phyloP scores from a whole-genome alignment of 1,140 invertebrate species.

The Drusus annulatus region DNA sequence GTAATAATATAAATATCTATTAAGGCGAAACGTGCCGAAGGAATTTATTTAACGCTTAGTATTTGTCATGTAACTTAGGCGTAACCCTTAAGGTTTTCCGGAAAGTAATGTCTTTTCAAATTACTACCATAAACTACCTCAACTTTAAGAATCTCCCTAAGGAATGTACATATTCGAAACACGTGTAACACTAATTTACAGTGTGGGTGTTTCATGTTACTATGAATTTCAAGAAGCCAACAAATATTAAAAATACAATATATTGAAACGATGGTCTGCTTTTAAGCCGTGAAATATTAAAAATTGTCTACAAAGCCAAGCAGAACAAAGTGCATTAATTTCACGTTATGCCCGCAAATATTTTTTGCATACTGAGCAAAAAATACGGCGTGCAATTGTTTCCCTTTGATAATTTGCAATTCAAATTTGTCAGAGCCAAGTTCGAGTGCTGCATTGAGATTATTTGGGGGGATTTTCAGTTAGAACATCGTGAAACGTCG shows the following conservation, averaged over 20 bases:
- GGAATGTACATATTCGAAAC: slow-evolving; percentile 1
- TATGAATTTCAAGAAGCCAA: too few species aligned
- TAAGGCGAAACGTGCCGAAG: too few species aligned
- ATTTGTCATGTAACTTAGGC: too few species aligned
- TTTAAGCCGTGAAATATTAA: background rate
- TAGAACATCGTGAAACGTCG: too few species aligned
- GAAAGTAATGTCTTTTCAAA: background rate
- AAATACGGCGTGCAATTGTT: slow-evolving; percentile 4
- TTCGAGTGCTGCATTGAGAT: slow-evolving; percentile 4
- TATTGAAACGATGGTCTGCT: too few species aligned
- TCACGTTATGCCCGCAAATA: background rate
- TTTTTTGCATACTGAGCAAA: slow-evolving; percentile 29
- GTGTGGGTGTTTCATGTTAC: too few species aligned
- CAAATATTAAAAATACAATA: too few species aligned
- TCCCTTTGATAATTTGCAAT: slow-evolving; percentile 24
- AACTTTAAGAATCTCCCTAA: background rate
- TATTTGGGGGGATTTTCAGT: background rate
- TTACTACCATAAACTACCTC: background rate
- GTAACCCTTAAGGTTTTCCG: too few species aligned
- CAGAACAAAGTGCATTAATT: slow-evolving; percentile 13
- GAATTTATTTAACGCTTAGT: too few species aligned
- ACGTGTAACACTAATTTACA: slow-evolving; percentile 3
- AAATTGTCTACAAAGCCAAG: background rate
- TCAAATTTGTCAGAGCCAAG: slow-evolving; percentile 1
- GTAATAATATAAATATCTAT: too few species aligned